These are phyloP conservation scores for Timema podura DNA, from an alignment of 2,888 invertebrate genomes.

Conservation along the genomic window DNA sequence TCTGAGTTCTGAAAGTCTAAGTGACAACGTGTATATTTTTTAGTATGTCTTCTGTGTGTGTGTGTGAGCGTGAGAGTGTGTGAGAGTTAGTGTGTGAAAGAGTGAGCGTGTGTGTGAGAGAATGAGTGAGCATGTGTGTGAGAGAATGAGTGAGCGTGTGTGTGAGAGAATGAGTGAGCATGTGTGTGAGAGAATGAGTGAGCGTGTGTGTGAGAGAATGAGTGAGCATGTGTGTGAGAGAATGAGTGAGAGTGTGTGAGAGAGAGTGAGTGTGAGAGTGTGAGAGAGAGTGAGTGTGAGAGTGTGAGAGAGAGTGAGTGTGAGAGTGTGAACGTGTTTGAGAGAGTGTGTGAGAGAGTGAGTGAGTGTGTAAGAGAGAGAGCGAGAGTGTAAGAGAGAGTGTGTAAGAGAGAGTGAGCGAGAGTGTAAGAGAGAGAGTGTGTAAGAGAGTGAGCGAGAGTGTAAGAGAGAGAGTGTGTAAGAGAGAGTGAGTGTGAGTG, in stretches of 20 bases:
- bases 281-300: constrained; percentile 5
- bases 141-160: no score
- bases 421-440: constrained; percentile 20
- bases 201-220: not conserved
- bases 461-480: constrained; percentile 18
- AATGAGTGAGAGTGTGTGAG: constrained; percentile 14
- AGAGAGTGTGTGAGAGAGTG: not conserved
- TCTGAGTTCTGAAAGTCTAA: no score
- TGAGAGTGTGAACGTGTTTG: not conserved
- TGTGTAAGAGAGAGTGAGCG: not conserved
- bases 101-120: no score
- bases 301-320: not conserved
- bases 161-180: no score
- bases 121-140: no score
- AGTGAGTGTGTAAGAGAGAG: constrained; percentile 8
- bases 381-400: not conserved
- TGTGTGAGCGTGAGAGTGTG: no score
- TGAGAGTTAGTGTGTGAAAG: no score
- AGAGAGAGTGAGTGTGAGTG: constrained; percentile 8
- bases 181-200: not conserved
- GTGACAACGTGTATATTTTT: no score
- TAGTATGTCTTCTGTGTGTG: no score
- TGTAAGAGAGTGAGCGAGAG: constrained; percentile 14
- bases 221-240: not conserved
- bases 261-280: constrained; percentile 11